phyloP scores from a whole-genome alignment of 2,113 vertebrate genomes.

The Tupaia chinensis region DNA sequence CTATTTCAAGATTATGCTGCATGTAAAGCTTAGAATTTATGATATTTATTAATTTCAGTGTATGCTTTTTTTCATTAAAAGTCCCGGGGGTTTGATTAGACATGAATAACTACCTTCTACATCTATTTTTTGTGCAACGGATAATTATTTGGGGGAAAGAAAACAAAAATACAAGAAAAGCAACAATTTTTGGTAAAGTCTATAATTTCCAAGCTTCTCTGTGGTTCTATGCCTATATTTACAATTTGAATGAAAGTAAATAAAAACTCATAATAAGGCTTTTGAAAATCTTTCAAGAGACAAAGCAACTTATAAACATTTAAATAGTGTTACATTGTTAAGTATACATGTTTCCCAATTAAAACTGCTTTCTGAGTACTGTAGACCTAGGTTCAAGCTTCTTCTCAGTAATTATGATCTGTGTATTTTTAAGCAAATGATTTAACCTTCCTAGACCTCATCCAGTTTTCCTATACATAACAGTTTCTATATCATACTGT shows the following conservation, averaged over 20 bases:
- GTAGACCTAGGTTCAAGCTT: not conserved
- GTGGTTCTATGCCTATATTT: conserved; percentile 48
- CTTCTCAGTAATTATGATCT: not conserved
- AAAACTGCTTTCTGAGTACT: not conserved
- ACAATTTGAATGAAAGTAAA: conserved; percentile 56
- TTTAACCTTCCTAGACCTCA: not conserved
- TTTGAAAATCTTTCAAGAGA: conserved; percentile 30
- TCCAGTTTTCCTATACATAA: not conserved
- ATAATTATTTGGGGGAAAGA: conserved; percentile 54
- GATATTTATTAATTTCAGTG: conserved; percentile 55
- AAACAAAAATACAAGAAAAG: conserved; percentile 42
- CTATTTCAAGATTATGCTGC: not conserved
- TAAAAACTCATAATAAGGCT: conserved; percentile 34
- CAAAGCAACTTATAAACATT: conserved; percentile 41
- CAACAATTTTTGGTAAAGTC: conserved; percentile 36
- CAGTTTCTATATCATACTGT: not conserved
- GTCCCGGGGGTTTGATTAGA: conserved; percentile 33
- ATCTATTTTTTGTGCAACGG: conserved; percentile 58
- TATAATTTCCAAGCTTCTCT: conserved; percentile 45
- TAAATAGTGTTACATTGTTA: not conserved
- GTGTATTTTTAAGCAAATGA: not conserved
- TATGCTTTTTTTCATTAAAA: conserved; percentile 53
- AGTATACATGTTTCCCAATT: not conserved
- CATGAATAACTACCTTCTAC: conserved; percentile 20
- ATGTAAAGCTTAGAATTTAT: not conserved